phyloP scores from a whole-genome alignment of 2,888 invertebrate species.

The Morpho deidamia region DNA sequence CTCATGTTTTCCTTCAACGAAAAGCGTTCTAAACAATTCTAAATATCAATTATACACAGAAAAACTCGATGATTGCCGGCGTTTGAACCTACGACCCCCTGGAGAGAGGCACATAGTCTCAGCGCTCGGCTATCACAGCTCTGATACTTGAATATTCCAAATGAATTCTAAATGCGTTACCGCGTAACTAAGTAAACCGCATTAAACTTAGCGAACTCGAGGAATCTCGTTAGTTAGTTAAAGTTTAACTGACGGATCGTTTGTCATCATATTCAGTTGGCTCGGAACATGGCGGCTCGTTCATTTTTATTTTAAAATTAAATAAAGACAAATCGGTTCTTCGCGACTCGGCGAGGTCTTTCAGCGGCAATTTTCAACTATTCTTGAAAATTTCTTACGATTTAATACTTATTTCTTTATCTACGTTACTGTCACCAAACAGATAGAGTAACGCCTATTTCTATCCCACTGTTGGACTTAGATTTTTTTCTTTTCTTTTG shows the following conservation, averaged over 20 bases:
- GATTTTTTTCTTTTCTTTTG: too few species aligned
- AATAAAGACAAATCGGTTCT: conserved; percentile 32
- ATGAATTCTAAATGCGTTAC: conserved; percentile 17
- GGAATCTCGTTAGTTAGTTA: conserved; percentile 33
- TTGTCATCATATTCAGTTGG: conserved; percentile 34
- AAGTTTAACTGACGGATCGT: conserved; percentile 35
- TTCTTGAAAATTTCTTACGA: too few species aligned
- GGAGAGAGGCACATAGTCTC: too few species aligned
- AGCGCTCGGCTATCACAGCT: background rate
- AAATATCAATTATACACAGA: too few species aligned
- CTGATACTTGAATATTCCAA: conserved; percentile 13
- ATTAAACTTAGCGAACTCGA: conserved; percentile 22
- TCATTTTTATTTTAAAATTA: conserved; percentile 34
- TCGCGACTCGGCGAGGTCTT: conserved; percentile 6
- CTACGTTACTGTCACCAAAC: too few species aligned
- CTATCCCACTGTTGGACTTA: too few species aligned
- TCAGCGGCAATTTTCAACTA: background rate
- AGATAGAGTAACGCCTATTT: too few species aligned
- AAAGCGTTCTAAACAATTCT: too few species aligned
- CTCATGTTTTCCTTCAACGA: too few species aligned
- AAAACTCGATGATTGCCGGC: too few species aligned
- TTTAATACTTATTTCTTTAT: too few species aligned
- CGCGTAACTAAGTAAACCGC: conserved; percentile 14
- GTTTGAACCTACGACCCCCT: too few species aligned
- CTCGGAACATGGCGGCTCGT: conserved; percentile 25